phyloP scores from a whole-genome alignment of 1,140 invertebrate species.

The Lepidotrigona ventralis region DNA sequence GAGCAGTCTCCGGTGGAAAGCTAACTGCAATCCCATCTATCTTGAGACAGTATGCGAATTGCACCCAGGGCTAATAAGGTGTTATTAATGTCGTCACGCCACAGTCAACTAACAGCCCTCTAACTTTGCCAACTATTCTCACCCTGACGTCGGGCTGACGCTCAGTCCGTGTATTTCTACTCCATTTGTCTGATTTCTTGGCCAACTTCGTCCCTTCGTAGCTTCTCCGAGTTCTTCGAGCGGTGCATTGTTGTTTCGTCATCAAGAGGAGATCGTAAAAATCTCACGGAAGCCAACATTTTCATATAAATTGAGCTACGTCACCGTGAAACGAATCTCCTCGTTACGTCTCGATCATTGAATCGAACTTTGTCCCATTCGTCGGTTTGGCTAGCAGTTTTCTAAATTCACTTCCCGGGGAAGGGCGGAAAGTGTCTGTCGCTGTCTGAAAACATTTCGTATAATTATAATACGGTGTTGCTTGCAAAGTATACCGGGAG shows the following conservation, averaged over 20 bases:
- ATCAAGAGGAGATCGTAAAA: neutral
- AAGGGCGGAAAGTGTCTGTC: neutral
- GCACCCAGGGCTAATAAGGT: slow-evolving; percentile 66
- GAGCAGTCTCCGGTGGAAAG: slow-evolving; percentile 36
- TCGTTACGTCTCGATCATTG: neutral
- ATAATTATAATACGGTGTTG: neutral
- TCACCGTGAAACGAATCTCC: neutral
- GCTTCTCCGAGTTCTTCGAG: slow-evolving; percentile 8
- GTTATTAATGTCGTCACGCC: slow-evolving; percentile 70
- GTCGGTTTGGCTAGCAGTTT: neutral
- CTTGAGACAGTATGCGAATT: slow-evolving; percentile 59
- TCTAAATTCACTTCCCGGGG: neutral
- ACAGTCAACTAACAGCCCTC: slow-evolving; percentile 62
- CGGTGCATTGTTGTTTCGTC: slow-evolving; percentile 18
- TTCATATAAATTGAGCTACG: slow-evolving; percentile 10
- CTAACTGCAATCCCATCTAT: slow-evolving; percentile 63
- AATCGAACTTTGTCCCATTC: neutral
- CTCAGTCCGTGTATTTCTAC: slow-evolving; percentile 32
- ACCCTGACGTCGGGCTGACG: slow-evolving; percentile 25
- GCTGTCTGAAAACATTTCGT: neutral
- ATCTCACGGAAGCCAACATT: neutral
- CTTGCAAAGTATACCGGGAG: neutral
- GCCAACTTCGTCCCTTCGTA: neutral
- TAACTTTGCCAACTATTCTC: slow-evolving; percentile 69
- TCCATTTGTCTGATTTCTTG: slow-evolving; percentile 52